Evolutionary conservation across 2,888 invertebrate species (phyloP), one percentile per base, ranked within the genome.

Genomic region (Lymantria dispar): DNA sequence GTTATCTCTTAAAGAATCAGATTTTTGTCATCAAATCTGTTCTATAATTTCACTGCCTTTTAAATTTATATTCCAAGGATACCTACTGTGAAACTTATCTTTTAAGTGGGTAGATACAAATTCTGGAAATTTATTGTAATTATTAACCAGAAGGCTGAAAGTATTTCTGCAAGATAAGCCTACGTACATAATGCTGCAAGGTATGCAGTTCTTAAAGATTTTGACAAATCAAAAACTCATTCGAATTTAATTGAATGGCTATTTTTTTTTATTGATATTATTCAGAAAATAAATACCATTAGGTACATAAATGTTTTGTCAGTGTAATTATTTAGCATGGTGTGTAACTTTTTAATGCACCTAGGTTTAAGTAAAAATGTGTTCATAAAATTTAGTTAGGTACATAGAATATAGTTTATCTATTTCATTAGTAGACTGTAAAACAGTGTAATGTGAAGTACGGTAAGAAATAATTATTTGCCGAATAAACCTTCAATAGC

Each of bases 341-440:
- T 82, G 84, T 87, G 80, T 78, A 76, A 72, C 66, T 76, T 78
- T 33, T 76, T 68, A 77, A 80, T 81, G 82, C 84, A 86, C 80
- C 75, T 89, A 87, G 85, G 54, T 56, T 67, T 89, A 88, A 88
- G 87, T 72, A 87, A 87, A 87, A 84, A 90, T 90, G 90, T 90
- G 90, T 90, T 90, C 90, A 90, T 90, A 88, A 87, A 88, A 87
- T 87, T 88, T 90, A 87, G 87, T 87, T 81, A 77, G 72, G 72
- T 68, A 83, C 74, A 81, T 88, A 89, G 83, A 78, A 62, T 80
- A 81, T 83, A 83, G 77, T 79, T 85, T 78, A 77, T 80, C 79
- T 78, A 78, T 76, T 64, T 59, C 52, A 60, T 60, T 85, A 86
- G 81, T 76, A 70, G 83, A 84, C 85, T 88, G 87, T 87, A 79